These are phyloP conservation scores for Takifugu ocellatus DNA, from an alignment of 2,797 vertebrate species.

Conservation along the genomic window DNA sequence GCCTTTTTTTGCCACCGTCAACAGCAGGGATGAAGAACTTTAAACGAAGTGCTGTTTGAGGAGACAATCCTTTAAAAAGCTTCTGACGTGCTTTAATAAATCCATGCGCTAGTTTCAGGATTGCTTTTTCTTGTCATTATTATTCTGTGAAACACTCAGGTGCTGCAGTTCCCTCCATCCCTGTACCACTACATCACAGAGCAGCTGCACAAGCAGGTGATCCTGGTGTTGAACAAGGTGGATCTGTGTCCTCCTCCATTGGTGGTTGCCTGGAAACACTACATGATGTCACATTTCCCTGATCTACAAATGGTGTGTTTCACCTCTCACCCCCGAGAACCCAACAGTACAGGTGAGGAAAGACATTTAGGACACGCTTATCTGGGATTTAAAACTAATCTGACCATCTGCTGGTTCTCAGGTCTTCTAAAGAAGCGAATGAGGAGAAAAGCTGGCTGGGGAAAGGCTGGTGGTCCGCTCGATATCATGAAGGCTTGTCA, in stretches of 20 bases:
- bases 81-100: too few relatives aligned
- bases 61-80: too few relatives aligned
- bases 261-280: slow-evolving; percentile 90
- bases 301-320: slow-evolving; percentile 84
- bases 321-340: slow-evolving; percentile 84
- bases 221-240: slow-evolving; percentile 90
- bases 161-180: slow-evolving; percentile 86
- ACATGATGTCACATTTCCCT: slow-evolving; percentile 84
- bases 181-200: slow-evolving; percentile 84
- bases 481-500: slow-evolving; percentile 86
- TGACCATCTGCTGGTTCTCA: slow-evolving; percentile 41
- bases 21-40: too few relatives aligned
- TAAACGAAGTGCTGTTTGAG: too few relatives aligned
- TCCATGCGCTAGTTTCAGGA: background rate
- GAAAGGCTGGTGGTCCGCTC: slow-evolving; percentile 79
- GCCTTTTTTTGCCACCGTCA: too few relatives aligned
- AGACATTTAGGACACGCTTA: background rate
- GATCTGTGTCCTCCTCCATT: slow-evolving; percentile 84
- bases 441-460: slow-evolving; percentile 79
- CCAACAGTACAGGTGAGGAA: slow-evolving; percentile 74
- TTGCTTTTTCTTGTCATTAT: background rate
- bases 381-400: too few relatives aligned
- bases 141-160: slow-evolving; percentile 65
- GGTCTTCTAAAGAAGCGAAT: slow-evolving; percentile 87
- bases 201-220: slow-evolving; percentile 80